Base-by-base conservation (phyloP, 2,113 vertebrate species). In the Nycticryphes semicollaris region DNA sequence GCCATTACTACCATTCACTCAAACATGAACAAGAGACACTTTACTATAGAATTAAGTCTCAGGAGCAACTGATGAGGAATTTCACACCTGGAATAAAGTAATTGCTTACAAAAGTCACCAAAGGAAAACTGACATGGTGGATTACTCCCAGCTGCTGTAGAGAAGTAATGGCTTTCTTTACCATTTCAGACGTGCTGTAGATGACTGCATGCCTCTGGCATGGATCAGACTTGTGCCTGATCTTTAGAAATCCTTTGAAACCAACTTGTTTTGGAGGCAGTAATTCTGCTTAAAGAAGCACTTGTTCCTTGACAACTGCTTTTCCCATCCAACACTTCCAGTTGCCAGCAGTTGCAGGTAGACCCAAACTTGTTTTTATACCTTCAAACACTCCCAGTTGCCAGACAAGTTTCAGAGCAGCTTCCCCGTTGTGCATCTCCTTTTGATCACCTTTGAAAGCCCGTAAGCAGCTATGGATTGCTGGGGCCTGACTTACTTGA, bases 161-260 rank as follows among this genome's bases (percentile, higher is more conserved):
- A 33, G 66, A 91, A 81, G 27, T 28, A 64, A 64, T 60, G 39
- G 31, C 45, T 89, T 91, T 53, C 69, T 75, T 67, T 30, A 64
- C 53, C 31, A 31, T 3, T 3, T 27, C 50, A 81, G 84, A 48
- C 8, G 25, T 24, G 47, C 85, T 39, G 41, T 23, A 53, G 62
- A 14, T 57, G 35, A 51, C n/a, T 45, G 19, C 41, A 33, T 70
- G 45, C 12, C 50, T 86, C 54, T 57, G n/a, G 75, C 37, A 39
- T 39, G 39, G 39, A 39, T 12, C 39, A 63, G 74, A 85, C 41
- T 43, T 87, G 53, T 25, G 39, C 28, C 74, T n/a, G 39, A 51
- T 47, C n/a, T 76, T 79, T 43, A 96, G 67, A 91, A 93, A 93
- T 41, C 57, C 67, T 93, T 90, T 48, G 85, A 92, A 88, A 72